Percentiles rank a stretch among this genome's conserved stretches.
These are phyloP conservation scores for Bovichtus variegatus DNA, from an alignment of 2,797 vertebrate species.

Conservation along the genomic window DNA sequence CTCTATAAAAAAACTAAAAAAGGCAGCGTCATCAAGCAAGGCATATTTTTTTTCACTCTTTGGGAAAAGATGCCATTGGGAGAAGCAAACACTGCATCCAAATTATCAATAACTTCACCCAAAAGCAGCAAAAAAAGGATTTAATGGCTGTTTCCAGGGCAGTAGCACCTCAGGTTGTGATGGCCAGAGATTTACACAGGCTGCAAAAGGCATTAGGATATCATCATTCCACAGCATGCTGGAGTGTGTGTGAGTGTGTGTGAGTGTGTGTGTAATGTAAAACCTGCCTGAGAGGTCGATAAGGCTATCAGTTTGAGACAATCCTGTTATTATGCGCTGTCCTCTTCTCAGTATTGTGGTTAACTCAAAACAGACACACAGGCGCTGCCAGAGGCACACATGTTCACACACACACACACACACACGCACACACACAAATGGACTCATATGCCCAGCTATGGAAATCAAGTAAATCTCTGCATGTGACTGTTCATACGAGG, in stretches of 20 bases:
- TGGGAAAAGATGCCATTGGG: background rate
- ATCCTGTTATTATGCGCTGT: conserved; percentile 8
- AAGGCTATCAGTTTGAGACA: conserved; percentile 44
- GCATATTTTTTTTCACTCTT: background rate
- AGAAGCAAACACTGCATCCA: background rate
- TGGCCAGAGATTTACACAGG: conserved; percentile 10
- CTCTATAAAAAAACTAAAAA: background rate
- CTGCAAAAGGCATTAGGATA: conserved; percentile 23
- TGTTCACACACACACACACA: background rate
- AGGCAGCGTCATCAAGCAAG: background rate
- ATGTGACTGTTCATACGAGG: background rate
- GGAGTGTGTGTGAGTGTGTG: conserved; percentile 4
- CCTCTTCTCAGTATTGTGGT: conserved; percentile 34
- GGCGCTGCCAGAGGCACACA: background rate
- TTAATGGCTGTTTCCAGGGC: background rate
- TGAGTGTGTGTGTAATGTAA: conserved; percentile 36
- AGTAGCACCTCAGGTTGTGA: too few species aligned
- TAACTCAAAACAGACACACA: conserved; percentile 39
- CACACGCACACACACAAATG: conserved; percentile 12
- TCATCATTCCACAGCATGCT: conserved; percentile 28
- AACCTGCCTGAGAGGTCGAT: conserved; percentile 27
- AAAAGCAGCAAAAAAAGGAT: conserved; percentile 8
- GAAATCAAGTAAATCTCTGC: conserved; percentile 16
- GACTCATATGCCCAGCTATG: background rate
- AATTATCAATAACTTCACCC: background rate